Evolutionary conservation across 2,113 vertebrate species (phyloP).

Genomic region (Mus spicilegus): DNA sequence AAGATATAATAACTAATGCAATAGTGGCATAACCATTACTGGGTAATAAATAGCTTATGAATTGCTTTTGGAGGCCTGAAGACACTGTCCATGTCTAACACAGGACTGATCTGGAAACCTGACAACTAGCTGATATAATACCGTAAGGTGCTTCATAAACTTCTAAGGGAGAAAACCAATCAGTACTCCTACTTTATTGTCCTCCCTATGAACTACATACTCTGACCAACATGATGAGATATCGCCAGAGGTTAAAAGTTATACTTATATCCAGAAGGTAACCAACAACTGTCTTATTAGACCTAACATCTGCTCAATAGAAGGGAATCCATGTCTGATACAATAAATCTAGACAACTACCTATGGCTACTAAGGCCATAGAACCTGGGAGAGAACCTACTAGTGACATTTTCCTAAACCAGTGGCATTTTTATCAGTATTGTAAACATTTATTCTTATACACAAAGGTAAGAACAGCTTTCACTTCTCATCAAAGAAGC

Average conservation of each 20-base stretch:
- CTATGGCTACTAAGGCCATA: not conserved
- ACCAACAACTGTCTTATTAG: not conserved
- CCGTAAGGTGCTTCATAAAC: not conserved
- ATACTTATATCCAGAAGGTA: not conserved
- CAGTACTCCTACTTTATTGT: not conserved
- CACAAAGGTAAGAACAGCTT: too few relatives aligned
- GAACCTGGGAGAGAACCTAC: not conserved
- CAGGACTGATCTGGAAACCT: too few relatives aligned
- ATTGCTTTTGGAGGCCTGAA: not conserved
- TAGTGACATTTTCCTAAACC: not conserved
- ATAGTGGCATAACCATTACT: not conserved
- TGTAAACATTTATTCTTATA: not conserved
- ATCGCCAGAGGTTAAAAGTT: not conserved
- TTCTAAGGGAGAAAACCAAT: not conserved
- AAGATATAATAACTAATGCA: not conserved
- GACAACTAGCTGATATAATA: not conserved
- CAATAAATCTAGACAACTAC: not conserved
- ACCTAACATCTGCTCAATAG: not conserved
- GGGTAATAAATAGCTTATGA: not conserved
- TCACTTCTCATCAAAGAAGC: not conserved
- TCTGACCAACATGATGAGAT: not conserved
- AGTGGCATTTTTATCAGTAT: not conserved
- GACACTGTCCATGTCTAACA: not conserved
- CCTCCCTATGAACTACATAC: not conserved
- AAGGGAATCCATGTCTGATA: not conserved